Evolutionary conservation across 2,888 invertebrate species (phyloP), one percentile per base, ranked within the genome.

Genomic region (Nysson spinosus): DNA sequence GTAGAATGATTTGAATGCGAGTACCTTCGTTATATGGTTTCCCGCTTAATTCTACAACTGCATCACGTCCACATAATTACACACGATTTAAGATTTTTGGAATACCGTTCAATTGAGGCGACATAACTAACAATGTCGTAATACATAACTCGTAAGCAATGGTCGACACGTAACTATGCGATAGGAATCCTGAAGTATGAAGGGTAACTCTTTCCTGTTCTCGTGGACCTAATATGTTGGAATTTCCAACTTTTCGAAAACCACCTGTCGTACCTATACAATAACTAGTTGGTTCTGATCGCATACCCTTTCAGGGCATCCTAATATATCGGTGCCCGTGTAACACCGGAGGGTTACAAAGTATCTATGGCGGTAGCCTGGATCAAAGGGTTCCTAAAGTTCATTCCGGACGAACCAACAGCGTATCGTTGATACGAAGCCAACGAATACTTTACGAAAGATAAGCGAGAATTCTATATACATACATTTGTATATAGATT

Each of bases 351-450:
- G 37, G 34, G 57, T 24, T 46, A 64, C 60, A 67, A 72, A 72
- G 72, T 65, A 55, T 35, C 58, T 51, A 42, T 56, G 52, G 42
- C 26, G 44, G 46, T 26, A 11, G 24, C 12, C 40, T 30, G 46
- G 77, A 75, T 79, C 80, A 80, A 79, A 80, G 79, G 67, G 68
- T 64, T 72, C 55, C 73, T 56, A 71, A 79, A 80, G 80, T 77
- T 78, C 69, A 79, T 79, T 79, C 78, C 77, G 61, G 66, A 12
- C 67, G 75, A 72, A 64, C 70, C 57, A 54, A 73, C 77, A 60
- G 39, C 55, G 51, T 52, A 47, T 61, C 69, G 61, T 14, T 49
- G 69, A 68, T 70, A 55, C 37, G 55, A 55, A 66, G 54, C 60
- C 60, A 63, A 9, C 61, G 56, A 40, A 37, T 50, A 61, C 34